Conservation (phyloP, 2,113 vertebrate species). For the Microtus montanus region DNA sequence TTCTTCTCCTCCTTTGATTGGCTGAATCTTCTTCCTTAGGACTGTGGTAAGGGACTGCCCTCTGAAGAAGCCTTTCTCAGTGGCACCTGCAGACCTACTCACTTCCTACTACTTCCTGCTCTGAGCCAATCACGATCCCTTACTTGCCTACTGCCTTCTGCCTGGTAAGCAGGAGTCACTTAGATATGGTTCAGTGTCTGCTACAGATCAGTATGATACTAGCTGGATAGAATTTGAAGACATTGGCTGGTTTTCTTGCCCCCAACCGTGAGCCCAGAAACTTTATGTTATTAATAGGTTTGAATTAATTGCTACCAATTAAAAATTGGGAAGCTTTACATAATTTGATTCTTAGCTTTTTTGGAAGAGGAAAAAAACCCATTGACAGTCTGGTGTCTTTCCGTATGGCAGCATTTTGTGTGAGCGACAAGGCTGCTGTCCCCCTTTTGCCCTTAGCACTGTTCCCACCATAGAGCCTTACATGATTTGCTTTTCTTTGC, state of each 20-base stretch:
- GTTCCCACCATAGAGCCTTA: neutral
- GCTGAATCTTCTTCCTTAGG: neutral
- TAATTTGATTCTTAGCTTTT: conserved; percentile 39
- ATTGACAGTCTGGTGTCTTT: conserved; percentile 23
- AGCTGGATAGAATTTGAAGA: neutral
- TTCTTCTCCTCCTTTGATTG: neutral
- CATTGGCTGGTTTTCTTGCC: conserved; percentile 12
- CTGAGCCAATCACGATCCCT: neutral
- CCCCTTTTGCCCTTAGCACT: neutral
- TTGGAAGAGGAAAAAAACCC: neutral
- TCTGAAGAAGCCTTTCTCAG: neutral
- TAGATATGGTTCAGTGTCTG: neutral
- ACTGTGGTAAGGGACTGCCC: neutral
- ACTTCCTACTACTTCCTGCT: neutral
- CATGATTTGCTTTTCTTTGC: neutral
- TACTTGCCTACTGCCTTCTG: neutral
- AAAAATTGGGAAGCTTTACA: conserved; percentile 40
- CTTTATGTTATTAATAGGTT: conserved; percentile 29
- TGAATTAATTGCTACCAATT: conserved; percentile 59
- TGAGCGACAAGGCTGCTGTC: neutral
- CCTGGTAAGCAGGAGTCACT: neutral
- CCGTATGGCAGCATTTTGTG: neutral
- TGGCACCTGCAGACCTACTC: neutral
- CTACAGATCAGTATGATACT: neutral
- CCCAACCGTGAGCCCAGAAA: conserved; percentile 8